Percentiles rank a stretch among this genome's conserved stretches.
Conservation (phyloP, 2,113 vertebrate genomes). For the Muntiacus reevesi region DNA sequence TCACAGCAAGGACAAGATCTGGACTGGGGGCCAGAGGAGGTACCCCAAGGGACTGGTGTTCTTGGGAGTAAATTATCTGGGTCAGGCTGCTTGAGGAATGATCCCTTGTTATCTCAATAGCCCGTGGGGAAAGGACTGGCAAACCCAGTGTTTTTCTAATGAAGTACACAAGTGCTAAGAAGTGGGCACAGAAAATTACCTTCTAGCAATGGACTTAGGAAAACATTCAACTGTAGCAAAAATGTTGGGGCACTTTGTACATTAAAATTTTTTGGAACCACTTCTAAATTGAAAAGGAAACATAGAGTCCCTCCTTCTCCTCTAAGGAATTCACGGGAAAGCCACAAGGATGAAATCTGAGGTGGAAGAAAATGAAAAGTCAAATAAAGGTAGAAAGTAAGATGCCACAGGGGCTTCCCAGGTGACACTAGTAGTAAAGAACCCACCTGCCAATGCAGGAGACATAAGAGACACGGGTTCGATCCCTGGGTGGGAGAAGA, state of each 20-base stretch:
- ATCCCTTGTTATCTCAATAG: not conserved
- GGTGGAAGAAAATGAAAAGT: not conserved
- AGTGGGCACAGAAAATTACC: not conserved
- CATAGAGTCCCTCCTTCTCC: not conserved
- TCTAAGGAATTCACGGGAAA: slow-evolving; percentile 19
- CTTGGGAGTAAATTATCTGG: slow-evolving; percentile 6
- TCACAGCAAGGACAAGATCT: not conserved
- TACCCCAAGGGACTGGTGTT: not conserved
- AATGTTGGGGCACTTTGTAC: not conserved
- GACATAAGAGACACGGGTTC: not conserved
- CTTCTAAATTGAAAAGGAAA: slow-evolving; percentile 16
- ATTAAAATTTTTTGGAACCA: not conserved
- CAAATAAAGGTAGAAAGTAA: not conserved
- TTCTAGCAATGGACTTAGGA: not conserved
- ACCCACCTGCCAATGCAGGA: not conserved
- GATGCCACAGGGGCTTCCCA: not conserved
- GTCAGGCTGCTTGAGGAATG: not conserved
- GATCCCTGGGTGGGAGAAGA: not conserved
- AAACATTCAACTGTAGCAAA: slow-evolving; percentile 13
- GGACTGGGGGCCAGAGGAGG: not conserved
- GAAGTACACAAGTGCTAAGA: not conserved
- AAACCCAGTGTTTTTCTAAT: slow-evolving; percentile 5
- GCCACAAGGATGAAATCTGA: not conserved
- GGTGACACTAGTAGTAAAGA: not conserved
- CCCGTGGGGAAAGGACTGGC: not conserved